phyloP scores from a whole-genome alignment of 2,888 invertebrate genomes.

The Tipula unca region DNA sequence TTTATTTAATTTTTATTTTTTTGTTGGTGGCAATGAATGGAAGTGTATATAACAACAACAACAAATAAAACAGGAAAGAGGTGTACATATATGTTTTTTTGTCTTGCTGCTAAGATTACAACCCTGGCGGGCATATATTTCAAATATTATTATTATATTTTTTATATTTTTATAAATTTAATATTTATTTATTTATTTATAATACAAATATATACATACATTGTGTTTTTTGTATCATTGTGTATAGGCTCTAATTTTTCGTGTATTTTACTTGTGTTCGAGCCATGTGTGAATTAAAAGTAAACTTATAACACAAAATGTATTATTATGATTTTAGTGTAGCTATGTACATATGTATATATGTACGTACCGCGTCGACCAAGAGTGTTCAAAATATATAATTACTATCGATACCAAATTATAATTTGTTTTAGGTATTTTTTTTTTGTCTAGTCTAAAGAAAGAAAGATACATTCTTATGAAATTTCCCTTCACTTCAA shows the following conservation, averaged over 20 bases:
- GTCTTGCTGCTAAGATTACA: background rate
- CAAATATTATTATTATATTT: background rate
- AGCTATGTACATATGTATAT: background rate
- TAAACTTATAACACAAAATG: background rate
- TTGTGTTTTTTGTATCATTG: background rate
- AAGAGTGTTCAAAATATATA: background rate
- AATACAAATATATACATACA: background rate
- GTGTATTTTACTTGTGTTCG: background rate
- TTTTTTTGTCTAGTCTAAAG: background rate
- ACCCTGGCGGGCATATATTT: background rate
- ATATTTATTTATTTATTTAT: background rate
- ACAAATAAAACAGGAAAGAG: background rate
- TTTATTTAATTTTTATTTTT: constrained; percentile 1
- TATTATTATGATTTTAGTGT: background rate
- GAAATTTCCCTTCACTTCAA: background rate
- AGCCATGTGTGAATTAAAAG: background rate
- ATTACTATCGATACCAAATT: background rate
- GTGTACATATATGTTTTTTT: background rate
- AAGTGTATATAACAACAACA: background rate
- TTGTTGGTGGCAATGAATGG: background rate
- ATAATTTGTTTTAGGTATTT: background rate
- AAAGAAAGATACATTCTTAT: background rate
- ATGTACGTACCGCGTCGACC: background rate
- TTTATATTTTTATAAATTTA: background rate
- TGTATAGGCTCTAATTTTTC: background rate